Evolutionary conservation across 2,113 vertebrate species (phyloP).

Genomic region (Otocyon megalotis): DNA sequence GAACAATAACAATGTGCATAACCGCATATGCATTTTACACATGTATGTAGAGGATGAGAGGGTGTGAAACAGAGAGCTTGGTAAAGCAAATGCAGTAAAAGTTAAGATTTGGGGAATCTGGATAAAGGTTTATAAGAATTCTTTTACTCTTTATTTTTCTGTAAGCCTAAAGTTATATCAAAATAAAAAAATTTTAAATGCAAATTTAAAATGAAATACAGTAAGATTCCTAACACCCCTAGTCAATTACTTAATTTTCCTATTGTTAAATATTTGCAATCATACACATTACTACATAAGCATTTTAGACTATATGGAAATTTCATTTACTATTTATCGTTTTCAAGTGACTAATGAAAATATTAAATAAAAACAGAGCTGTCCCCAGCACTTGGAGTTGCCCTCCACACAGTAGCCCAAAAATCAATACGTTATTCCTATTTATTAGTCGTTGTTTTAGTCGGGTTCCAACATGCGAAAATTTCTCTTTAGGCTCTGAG

Average conservation of each 20-base stretch:
- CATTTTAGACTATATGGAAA: constrained; percentile 16
- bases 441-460: not conserved
- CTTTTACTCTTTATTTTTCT: not conserved
- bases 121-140: not conserved
- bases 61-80: not conserved
- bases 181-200: not conserved
- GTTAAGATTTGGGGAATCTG: not conserved
- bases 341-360: constrained; percentile 50
- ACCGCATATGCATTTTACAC: not conserved
- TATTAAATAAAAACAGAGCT: not conserved
- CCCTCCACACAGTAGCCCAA: not conserved
- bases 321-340: constrained; percentile 26
- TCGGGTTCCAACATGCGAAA: not conserved
- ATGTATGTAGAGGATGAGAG: not conserved
- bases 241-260: constrained; percentile 36
- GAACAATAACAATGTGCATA: not conserved
- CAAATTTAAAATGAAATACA: constrained; percentile 7
- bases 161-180: not conserved
- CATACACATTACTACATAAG: not conserved
- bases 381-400: not conserved
- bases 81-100: not conserved
- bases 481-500: constrained; percentile 15
- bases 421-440: not conserved
- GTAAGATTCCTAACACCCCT: not conserved
- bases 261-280: constrained; percentile 13